These are phyloP conservation scores for Emydura subglobosa DNA, from an alignment of 2,113 vertebrate species.

Conservation along the genomic window DNA sequence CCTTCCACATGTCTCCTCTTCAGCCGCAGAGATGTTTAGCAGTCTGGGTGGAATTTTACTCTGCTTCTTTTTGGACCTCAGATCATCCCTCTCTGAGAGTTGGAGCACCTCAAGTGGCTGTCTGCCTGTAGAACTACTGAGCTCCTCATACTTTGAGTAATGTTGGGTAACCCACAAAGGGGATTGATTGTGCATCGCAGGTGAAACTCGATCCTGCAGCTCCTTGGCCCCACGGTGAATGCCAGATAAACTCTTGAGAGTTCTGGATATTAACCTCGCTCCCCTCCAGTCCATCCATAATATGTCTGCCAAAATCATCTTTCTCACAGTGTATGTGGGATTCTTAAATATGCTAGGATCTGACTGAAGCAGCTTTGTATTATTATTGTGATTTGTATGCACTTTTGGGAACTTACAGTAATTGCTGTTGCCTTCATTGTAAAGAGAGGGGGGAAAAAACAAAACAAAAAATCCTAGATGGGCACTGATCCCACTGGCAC, in stretches of 20 bases:
- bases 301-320: conserved; percentile 44
- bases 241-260: conserved; percentile 6
- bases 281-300: neutral
- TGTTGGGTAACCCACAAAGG: neutral
- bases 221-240: neutral
- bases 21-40: neutral
- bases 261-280: neutral
- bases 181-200: neutral
- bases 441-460: conserved; percentile 67
- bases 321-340: conserved; percentile 58
- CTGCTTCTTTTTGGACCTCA: neutral
- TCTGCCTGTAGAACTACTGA: neutral
- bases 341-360: conserved; percentile 4
- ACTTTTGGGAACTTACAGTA: conserved; percentile 71
- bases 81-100: neutral
- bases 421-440: conserved; percentile 72
- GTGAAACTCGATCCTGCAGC: neutral
- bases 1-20: neutral
- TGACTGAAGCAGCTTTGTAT: conserved; percentile 64
- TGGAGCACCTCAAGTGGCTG: neutral
- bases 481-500: conserved; percentile 72
- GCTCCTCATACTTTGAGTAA: neutral
- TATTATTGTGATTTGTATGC: conserved; percentile 52
- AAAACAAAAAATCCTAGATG: conserved; percentile 59
- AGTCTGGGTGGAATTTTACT: neutral